Evolutionary conservation across 2,113 vertebrate genomes (phyloP).

Genomic region (Ivindomyrus marchei): DNA sequence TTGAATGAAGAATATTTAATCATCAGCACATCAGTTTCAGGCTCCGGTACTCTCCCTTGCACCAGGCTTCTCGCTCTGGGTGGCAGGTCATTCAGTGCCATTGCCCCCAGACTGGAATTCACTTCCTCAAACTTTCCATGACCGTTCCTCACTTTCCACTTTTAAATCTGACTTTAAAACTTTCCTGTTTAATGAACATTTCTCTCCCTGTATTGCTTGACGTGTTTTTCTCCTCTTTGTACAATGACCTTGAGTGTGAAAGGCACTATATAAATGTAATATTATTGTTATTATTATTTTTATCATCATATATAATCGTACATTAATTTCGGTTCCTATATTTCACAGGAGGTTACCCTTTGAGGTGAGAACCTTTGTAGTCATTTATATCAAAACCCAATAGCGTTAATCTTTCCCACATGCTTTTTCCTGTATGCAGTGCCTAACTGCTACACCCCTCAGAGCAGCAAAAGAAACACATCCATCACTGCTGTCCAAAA

Average conservation of each 20-base stretch:
- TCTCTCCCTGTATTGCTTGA: neutral
- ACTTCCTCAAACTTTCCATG: neutral
- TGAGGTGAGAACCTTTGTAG: neutral
- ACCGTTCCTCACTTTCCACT: neutral
- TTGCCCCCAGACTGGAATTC: neutral
- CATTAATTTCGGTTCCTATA: neutral
- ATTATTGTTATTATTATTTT: neutral
- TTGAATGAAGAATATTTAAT: neutral
- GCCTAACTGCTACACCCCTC: neutral
- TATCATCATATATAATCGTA: neutral
- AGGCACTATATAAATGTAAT: neutral
- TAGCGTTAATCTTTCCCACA: constrained; percentile 1
- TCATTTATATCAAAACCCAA: constrained; percentile 3
- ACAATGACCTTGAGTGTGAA: neutral
- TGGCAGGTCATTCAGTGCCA: neutral
- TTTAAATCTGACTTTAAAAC: neutral
- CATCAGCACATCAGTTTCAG: neutral
- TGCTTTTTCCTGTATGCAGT: neutral
- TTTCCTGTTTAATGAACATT: neutral
- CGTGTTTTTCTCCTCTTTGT: neutral
- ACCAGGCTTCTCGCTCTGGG: neutral
- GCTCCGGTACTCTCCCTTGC: neutral
- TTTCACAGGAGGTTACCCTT: neutral
- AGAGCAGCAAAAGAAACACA: neutral
- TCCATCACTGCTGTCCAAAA: neutral